A percentile compares a stretch with the other conserved stretches of the same genome.
These are phyloP conservation scores for Actinia equina DNA, from an alignment of 64 coral and sea anemone species.

Conservation along the genomic window DNA sequence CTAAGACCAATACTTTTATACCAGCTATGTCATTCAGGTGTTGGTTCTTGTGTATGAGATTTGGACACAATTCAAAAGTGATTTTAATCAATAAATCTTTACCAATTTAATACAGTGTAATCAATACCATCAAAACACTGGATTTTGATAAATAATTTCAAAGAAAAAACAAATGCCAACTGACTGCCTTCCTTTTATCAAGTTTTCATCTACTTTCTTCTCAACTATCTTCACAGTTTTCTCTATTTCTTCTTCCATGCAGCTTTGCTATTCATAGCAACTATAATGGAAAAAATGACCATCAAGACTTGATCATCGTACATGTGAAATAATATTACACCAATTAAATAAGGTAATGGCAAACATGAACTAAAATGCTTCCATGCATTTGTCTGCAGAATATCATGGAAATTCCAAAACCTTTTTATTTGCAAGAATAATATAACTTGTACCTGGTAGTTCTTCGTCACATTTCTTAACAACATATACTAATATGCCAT, in stretches of 20 bases:
- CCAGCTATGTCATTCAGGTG: background rate
- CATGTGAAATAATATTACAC: too few relatives aligned
- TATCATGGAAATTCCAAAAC: too few relatives aligned
- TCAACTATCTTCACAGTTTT: background rate
- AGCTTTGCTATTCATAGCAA: constrained; percentile 10
- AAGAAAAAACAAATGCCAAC: background rate
- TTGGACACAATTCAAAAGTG: too few relatives aligned
- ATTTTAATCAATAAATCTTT: background rate
- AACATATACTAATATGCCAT: too few relatives aligned
- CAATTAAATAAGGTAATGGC: too few relatives aligned
- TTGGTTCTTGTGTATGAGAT: too few relatives aligned
- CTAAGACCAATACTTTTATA: background rate
- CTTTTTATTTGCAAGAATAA: too few relatives aligned
- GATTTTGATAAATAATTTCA: background rate
- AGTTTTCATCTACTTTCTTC: background rate
- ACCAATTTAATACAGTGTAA: background rate
- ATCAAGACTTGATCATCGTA: background rate
- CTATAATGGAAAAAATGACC: background rate
- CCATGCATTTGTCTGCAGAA: too few relatives aligned
- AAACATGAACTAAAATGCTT: too few relatives aligned
- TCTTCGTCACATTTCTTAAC: too few relatives aligned
- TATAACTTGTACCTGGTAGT: too few relatives aligned
- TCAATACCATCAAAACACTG: background rate
- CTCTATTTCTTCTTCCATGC: background rate
- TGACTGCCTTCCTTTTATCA: background rate